These are phyloP conservation scores for Drosophila repletoides DNA, from an alignment of 1,140 invertebrate species.

Conservation along the genomic window DNA sequence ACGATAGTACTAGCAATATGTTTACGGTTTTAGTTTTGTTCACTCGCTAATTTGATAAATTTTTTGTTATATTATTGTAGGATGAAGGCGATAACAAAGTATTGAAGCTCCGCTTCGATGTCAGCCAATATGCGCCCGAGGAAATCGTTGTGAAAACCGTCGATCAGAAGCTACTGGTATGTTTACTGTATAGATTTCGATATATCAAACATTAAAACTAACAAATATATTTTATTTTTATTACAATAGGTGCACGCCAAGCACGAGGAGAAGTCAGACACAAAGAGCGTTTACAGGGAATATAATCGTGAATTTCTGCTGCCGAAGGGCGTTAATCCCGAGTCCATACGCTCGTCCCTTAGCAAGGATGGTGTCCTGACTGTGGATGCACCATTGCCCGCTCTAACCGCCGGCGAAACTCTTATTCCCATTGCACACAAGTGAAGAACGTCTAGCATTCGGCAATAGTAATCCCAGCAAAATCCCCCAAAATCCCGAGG, in stretches of 20 bases:
- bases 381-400: constrained; percentile 95
- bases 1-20: no score
- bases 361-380: constrained; percentile 96
- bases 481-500: not conserved
- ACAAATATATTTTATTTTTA: constrained; percentile 40
- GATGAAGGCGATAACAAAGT: constrained; percentile 95
- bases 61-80: constrained; percentile 74
- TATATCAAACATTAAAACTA: not conserved
- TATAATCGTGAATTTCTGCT: constrained; percentile 97
- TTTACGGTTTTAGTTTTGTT: no score
- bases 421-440: constrained; percentile 91
- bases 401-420: constrained; percentile 88
- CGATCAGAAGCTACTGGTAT: constrained; percentile 96
- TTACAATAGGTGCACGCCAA: constrained; percentile 94
- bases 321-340: constrained; percentile 96
- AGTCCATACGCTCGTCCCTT: constrained; percentile 94
- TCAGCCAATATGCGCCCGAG: constrained; percentile 96
- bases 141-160: constrained; percentile 98
- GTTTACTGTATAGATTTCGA: constrained; percentile 63
- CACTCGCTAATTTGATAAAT: no score
- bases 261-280: constrained; percentile 97
- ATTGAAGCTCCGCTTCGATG: constrained; percentile 95
- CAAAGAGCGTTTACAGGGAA: constrained; percentile 96
- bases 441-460: constrained; percentile 76
- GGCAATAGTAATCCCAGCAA: not conserved